A percentile compares a stretch with the other conserved stretches of the same genome.
Conservation (phyloP, 1,140 invertebrate genomes). For the Bombus balteatus region DNA sequence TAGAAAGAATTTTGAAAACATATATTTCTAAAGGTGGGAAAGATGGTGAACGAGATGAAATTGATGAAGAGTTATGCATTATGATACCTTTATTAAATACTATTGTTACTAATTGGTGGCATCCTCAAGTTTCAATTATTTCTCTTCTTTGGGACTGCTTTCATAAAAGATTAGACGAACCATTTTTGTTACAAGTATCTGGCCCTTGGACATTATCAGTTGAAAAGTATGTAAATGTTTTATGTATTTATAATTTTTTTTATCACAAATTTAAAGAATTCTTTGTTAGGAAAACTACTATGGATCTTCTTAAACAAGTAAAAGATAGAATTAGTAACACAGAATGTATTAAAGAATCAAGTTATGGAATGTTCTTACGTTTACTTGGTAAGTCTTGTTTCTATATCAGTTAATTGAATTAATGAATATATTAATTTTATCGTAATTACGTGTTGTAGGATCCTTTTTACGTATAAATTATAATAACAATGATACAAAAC, state of each 20-base stretch:
- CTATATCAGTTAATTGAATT: neutral
- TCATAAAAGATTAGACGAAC: conserved; percentile 79
- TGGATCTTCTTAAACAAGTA: conserved; percentile 79
- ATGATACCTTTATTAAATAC: conserved; percentile 78
- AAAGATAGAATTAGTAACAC: conserved; percentile 72
- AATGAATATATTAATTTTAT: neutral
- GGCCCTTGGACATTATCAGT: conserved; percentile 77
- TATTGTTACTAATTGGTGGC: conserved; percentile 79
- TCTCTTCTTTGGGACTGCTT: conserved; percentile 82
- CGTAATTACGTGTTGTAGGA: conserved; percentile 62
- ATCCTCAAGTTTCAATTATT: conserved; percentile 76
- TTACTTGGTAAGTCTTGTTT: conserved; percentile 75
- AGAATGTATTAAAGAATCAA: conserved; percentile 77
- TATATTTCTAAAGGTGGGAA: conserved; percentile 76
- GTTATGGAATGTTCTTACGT: conserved; percentile 80
- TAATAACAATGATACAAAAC: conserved; percentile 70
- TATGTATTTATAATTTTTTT: neutral
- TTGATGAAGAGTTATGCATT: conserved; percentile 77
- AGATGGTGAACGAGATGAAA: conserved; percentile 75
- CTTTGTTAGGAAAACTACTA: conserved; percentile 75
- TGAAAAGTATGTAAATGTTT: conserved; percentile 75
- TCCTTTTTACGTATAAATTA: conserved; percentile 76
- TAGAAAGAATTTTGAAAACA: conserved; percentile 78
- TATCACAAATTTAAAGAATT: conserved; percentile 15
- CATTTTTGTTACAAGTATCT: conserved; percentile 77